These are phyloP conservation scores for Altica lythri DNA, from an alignment of 2,888 invertebrate genomes.

Conservation along the genomic window DNA sequence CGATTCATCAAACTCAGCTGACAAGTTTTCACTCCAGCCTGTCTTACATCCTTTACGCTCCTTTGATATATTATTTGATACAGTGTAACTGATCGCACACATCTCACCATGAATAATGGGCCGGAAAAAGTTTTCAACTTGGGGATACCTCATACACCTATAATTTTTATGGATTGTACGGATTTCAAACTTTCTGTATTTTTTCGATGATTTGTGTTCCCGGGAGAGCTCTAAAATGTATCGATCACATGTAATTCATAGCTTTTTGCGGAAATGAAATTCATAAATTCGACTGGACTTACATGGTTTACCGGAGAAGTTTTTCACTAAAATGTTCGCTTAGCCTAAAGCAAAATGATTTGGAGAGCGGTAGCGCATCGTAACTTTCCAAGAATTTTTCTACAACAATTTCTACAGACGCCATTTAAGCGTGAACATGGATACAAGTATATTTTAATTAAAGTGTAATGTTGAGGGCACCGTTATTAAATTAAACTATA, in stretches of 20 bases:
- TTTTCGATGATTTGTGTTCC: slow-evolving; percentile 43
- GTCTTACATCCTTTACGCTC: slow-evolving; percentile 18
- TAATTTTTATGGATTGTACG: slow-evolving; percentile 36
- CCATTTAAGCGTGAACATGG: no score
- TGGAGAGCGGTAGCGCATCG: not conserved
- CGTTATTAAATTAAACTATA: no score
- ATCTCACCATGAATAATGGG: slow-evolving; percentile 20
- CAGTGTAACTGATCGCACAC: slow-evolving; percentile 21
- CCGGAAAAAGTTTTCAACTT: slow-evolving; percentile 20
- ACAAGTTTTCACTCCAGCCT: slow-evolving; percentile 23
- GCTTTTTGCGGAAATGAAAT: slow-evolving; percentile 35
- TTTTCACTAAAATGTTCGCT: slow-evolving; percentile 1
- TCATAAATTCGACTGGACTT: slow-evolving; percentile 31
- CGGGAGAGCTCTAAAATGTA: slow-evolving; percentile 39
- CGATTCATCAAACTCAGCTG: slow-evolving; percentile 23
- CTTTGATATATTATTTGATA: slow-evolving; percentile 24
- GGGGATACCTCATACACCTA: slow-evolving; percentile 20
- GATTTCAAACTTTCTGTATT: slow-evolving; percentile 39
- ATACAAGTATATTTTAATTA: no score
- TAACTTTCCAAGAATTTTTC: slow-evolving; percentile 1
- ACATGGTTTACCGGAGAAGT: slow-evolving; percentile 21
- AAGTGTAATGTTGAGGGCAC: no score
- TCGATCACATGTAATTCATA: slow-evolving; percentile 36
- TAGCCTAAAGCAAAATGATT: slow-evolving; percentile 5
- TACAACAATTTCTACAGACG: no score